Conservation (phyloP, 2,797 vertebrate species). For the Helicolenus hilgendorfi region DNA sequence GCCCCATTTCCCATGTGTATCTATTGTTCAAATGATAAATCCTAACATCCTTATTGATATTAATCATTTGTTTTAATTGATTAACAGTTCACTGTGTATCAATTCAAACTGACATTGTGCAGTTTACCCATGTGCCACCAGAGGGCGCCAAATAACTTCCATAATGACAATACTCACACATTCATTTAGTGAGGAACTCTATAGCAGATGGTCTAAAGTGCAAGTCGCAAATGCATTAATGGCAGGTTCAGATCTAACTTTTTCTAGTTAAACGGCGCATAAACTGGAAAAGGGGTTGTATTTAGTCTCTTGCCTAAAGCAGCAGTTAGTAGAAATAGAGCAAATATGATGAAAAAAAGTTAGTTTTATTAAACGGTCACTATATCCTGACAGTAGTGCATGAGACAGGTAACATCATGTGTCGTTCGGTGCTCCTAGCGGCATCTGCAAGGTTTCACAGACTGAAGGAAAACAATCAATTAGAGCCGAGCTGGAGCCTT, state of each 20-base stretch:
- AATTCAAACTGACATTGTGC: background rate
- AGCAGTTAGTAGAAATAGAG: no score
- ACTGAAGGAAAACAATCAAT: no score
- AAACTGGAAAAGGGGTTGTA: background rate
- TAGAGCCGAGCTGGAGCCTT: no score
- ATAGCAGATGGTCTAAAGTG: background rate
- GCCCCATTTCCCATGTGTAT: background rate
- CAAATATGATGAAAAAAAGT: no score
- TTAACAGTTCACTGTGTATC: background rate
- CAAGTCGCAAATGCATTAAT: background rate
- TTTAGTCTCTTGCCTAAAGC: background rate
- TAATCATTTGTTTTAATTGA: background rate
- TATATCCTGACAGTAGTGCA: no score
- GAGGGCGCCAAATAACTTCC: background rate
- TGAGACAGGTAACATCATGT: no score
- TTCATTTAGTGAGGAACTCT: background rate
- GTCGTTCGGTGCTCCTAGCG: no score
- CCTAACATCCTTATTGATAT: background rate
- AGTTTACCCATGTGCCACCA: background rate
- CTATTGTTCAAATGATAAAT: background rate
- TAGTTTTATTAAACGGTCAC: no score
- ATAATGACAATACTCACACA: background rate
- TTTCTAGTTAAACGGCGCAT: background rate
- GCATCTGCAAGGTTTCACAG: no score
- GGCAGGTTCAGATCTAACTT: background rate